A percentile compares a stretch with the other conserved stretches of the same genome.
phyloP scores from a whole-genome alignment of 64 coral and sea anemone genomes.

The Montipora efflorescens region DNA sequence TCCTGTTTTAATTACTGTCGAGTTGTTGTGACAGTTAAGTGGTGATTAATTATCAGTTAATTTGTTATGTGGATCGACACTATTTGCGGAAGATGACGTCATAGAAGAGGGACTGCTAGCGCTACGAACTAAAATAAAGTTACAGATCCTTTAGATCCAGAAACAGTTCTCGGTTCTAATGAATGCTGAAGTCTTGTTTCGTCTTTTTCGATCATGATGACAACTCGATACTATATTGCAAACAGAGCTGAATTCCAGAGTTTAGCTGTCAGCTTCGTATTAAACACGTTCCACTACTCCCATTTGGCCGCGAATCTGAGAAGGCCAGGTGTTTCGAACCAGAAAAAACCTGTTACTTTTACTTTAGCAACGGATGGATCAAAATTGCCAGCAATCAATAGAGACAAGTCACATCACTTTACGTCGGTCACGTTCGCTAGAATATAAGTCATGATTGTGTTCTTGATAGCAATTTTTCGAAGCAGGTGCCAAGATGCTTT shows the following conservation, averaged over 20 bases:
- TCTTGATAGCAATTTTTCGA: neutral
- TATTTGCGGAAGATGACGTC: conserved; percentile 11
- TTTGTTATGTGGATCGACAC: neutral
- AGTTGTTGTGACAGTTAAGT: neutral
- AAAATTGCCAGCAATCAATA: neutral
- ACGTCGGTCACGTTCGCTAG: neutral
- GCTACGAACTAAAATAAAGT: no score
- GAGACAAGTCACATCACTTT: neutral
- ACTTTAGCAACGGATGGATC: conserved; percentile 1
- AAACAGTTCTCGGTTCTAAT: no score
- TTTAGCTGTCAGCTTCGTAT: neutral
- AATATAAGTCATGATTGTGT: neutral
- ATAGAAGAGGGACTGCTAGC: neutral
- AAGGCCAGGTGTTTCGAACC: conserved; percentile 2
- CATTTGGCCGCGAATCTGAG: neutral
- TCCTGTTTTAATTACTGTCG: neutral
- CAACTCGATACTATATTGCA: no score
- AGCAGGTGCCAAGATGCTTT: neutral
- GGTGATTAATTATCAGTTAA: neutral
- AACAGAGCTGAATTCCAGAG: neutral
- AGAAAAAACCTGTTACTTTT: conserved; percentile 24
- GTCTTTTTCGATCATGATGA: neutral
- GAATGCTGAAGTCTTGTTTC: neutral
- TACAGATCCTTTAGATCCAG: no score
- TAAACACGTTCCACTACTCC: neutral